phyloP scores from a whole-genome alignment of 2,888 invertebrate genomes.

The Philereme transversata region DNA sequence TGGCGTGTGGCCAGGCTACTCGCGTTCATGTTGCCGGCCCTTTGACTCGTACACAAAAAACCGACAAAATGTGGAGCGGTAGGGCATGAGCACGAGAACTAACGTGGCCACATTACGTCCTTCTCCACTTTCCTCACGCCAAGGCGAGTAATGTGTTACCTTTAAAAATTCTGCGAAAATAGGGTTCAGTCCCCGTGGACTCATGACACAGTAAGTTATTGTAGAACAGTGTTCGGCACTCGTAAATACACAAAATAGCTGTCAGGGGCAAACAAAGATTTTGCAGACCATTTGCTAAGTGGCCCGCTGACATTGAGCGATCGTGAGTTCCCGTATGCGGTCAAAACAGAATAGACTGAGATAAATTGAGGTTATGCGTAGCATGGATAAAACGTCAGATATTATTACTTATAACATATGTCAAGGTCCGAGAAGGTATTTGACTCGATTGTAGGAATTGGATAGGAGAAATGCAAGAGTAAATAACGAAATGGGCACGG shows the following conservation, averaged over 20 bases:
- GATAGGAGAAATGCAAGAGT: not conserved
- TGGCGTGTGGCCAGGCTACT: no score
- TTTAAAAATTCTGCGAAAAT: slow-evolving; percentile 15
- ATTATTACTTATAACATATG: slow-evolving; percentile 21
- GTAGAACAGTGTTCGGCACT: slow-evolving; percentile 9
- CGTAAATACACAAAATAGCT: slow-evolving; percentile 23
- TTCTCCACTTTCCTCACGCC: no score
- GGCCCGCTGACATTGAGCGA: slow-evolving; percentile 23
- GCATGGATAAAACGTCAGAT: slow-evolving; percentile 7
- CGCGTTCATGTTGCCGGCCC: no score
- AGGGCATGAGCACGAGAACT: no score
- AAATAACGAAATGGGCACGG: not conserved
- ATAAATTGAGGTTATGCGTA: slow-evolving; percentile 25
- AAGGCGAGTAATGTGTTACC: not conserved
- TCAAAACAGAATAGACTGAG: slow-evolving; percentile 24
- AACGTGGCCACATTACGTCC: no score
- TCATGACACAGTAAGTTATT: slow-evolving; percentile 10
- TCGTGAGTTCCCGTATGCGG: slow-evolving; percentile 15
- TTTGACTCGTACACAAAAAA: no score
- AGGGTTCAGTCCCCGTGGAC: slow-evolving; percentile 20
- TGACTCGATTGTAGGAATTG: slow-evolving; percentile 1
- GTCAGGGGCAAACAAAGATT: slow-evolving; percentile 20
- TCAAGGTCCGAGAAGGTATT: not conserved
- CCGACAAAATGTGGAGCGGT: no score
- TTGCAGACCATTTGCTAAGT: slow-evolving; percentile 28